phyloP scores from a whole-genome alignment of 2,797 vertebrate species.

The Clarias fuscus region DNA sequence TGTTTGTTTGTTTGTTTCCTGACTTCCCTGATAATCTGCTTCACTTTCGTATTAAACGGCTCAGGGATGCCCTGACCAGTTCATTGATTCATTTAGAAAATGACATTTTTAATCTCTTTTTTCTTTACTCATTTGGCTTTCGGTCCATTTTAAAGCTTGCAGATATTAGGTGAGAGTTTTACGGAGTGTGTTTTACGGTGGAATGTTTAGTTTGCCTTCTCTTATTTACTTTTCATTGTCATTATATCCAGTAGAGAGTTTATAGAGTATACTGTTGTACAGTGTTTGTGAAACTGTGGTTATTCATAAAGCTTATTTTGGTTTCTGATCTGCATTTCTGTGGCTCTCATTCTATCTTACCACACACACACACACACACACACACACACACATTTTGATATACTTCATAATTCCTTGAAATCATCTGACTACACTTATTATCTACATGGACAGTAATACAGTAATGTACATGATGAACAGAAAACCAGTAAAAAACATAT shows the following conservation, averaged over 20 bases:
- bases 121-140: neutral
- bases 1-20: neutral
- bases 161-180: neutral
- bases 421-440: neutral
- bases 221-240: neutral
- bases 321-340: neutral
- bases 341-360: neutral
- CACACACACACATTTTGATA: neutral
- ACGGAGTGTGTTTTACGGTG: neutral
- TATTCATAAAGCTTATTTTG: conserved; percentile 1
- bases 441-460: neutral
- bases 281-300: neutral
- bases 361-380: conserved; percentile 17
- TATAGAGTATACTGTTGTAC: neutral
- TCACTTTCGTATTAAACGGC: neutral
- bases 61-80: neutral
- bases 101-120: neutral
- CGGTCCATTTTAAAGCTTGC: too few species aligned
- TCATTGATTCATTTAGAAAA: neutral
- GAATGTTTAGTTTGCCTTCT: neutral
- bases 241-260: neutral
- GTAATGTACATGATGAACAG: neutral
- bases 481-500: too few species aligned
- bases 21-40: neutral
- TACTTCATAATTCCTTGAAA: neutral